Evolutionary conservation across 1,140 invertebrate genomes (phyloP).

Genomic region (Drosophila repletoides): DNA sequence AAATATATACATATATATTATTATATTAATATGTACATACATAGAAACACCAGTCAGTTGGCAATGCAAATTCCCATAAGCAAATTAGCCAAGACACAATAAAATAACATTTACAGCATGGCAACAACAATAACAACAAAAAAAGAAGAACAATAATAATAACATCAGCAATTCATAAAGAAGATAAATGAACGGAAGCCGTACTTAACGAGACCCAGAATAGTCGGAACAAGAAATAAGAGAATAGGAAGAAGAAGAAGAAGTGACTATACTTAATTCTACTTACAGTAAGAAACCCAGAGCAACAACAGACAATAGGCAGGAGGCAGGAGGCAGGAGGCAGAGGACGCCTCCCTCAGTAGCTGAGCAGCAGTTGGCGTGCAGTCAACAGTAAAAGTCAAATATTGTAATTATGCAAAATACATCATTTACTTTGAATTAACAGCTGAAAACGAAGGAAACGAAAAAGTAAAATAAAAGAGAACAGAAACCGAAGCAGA

Average conservation of each 20-base stretch:
- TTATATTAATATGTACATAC: too few relatives aligned
- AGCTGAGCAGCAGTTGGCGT: constrained; percentile 34
- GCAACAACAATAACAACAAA: neutral
- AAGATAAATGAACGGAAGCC: constrained; percentile 59
- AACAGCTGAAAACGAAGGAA: constrained; percentile 67
- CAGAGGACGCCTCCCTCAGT: too few relatives aligned
- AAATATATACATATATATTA: too few relatives aligned
- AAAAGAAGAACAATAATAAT: constrained; percentile 9
- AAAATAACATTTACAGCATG: neutral
- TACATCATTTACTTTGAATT: constrained; percentile 81
- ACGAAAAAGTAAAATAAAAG: constrained; percentile 7
- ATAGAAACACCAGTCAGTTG: too few relatives aligned
- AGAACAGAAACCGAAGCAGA: constrained; percentile 12
- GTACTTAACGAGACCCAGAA: constrained; percentile 15
- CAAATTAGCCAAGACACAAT: constrained; percentile 28
- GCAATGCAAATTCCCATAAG: constrained; percentile 26
- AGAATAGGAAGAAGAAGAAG: constrained; percentile 27
- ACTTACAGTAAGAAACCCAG: too few relatives aligned
- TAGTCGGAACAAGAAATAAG: neutral
- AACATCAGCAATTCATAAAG: constrained; percentile 48
- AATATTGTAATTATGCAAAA: constrained; percentile 81
- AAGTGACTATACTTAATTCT: too few relatives aligned
- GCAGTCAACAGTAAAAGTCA: constrained; percentile 79
- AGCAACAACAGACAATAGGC: neutral
- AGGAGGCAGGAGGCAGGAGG: too few relatives aligned